Base-by-base conservation (phyloP, 2,797 vertebrate genomes). In the Petrocephalus schoutedeni region DNA sequence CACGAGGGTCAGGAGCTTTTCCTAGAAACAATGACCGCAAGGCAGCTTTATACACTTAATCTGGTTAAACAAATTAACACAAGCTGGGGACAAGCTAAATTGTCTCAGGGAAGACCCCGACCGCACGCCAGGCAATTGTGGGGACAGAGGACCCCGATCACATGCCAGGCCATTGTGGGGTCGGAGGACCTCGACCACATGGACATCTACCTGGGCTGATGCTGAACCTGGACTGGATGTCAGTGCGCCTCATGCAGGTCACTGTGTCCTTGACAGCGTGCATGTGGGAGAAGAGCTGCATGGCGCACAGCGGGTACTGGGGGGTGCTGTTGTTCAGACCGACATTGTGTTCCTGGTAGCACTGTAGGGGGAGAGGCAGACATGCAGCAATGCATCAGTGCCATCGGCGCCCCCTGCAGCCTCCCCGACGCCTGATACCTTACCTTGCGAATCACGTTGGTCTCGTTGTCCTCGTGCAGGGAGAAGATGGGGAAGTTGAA, bases 251-350 rank as follows among this genome's bases (percentile, higher is more conserved):
- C 97, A 99, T 99, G 93, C 98, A 99, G 89, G 97, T 98, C 67
- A 95, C 96, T 0, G 98, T 98, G 95, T 97, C 95, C 9, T 96
- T 96, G 88, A 97, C 98, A 0, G 98, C 98, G 0, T 97, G 97
- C 98, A 99, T 99, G 95, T 98, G 98, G 0, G 98, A 96, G 91
- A 92, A 97, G 0, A 99, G 97, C 96, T 99, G 97, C 98, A 99
- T 97, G 86, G 98, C 97, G 0, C 98, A 99, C 4, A 99, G 96
- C 0, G 98, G 98, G 90, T 97, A 97, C 86, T 82, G 58, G 0
- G 98, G 97, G 0, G 19, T 86, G 0, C 96, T 95, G 80, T 95
- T 95, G 0, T 95, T 96, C 45, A 67, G 87, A 0, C 92, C 92
- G 0, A 90, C 88, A 56, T 99, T 99, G 90, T 99, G 97, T 0